Percentiles rank a stretch among this genome's conserved stretches.
Evolutionary conservation across 1,140 invertebrate species (phyloP).

Genomic region (Hypothenemus hampei): DNA sequence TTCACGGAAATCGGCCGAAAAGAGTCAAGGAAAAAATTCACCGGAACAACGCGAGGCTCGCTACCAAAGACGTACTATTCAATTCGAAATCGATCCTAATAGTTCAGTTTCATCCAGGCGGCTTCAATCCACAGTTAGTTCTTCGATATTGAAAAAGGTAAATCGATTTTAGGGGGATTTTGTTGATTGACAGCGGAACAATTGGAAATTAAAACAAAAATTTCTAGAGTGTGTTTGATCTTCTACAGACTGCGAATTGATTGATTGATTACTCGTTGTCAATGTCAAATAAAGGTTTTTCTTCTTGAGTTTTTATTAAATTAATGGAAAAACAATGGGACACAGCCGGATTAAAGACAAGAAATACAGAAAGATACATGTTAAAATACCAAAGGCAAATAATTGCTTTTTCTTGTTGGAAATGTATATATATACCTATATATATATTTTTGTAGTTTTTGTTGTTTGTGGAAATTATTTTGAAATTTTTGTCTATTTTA

Average conservation of each 20-base stretch:
- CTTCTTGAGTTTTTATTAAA: too few species aligned
- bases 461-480: not conserved
- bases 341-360: too few species aligned
- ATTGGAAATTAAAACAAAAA: too few species aligned
- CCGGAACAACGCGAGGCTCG: constrained; percentile 10
- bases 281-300: too few species aligned
- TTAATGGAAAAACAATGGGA: too few species aligned
- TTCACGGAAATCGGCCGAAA: constrained; percentile 2
- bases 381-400: constrained; percentile 24
- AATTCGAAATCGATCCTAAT: constrained; percentile 20
- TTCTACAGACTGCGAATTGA: too few species aligned
- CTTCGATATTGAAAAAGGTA: constrained; percentile 27
- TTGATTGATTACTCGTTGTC: too few species aligned
- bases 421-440: not conserved
- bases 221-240: too few species aligned
- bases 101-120: constrained; percentile 17
- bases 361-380: constrained; percentile 15
- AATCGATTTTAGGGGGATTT: too few species aligned
- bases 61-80: constrained; percentile 25
- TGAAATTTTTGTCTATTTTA: constrained; percentile 40
- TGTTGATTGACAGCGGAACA: too few species aligned
- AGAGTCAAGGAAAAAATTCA: constrained; percentile 2
- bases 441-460: not conserved
- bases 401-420: not conserved
- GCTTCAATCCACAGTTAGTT: constrained; percentile 14